These are phyloP conservation scores for Atrichornis clamosus DNA, from an alignment of 2,113 vertebrate species.

Conservation along the genomic window DNA sequence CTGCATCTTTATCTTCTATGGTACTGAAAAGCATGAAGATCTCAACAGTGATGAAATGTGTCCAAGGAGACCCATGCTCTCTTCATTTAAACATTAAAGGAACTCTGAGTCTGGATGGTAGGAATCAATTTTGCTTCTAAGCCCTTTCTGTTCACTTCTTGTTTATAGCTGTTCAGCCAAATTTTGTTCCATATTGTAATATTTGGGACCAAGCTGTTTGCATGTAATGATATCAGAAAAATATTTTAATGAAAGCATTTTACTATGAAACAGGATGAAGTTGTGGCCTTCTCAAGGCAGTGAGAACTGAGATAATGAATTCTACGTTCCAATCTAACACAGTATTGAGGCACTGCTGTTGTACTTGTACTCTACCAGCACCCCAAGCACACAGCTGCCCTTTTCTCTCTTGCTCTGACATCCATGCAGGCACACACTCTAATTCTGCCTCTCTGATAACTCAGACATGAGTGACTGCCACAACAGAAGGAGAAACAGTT, in stretches of 20 bases:
- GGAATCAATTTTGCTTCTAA: background rate
- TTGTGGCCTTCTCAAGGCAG: background rate
- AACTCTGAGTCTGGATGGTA: conserved; percentile 74
- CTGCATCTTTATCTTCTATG: conserved; percentile 31
- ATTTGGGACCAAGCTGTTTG: background rate
- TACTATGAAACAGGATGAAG: background rate
- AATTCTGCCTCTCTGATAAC: background rate
- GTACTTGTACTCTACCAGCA: background rate
- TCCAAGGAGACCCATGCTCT: conserved; percentile 68
- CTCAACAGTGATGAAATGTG: conserved; percentile 82
- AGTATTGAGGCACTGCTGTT: too few relatives aligned
- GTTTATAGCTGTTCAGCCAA: background rate
- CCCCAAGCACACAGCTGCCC: background rate
- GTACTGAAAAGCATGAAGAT: conserved; percentile 75
- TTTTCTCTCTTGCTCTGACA: background rate
- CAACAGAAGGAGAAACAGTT: background rate
- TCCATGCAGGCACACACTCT: background rate
- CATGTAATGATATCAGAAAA: background rate
- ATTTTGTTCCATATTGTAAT: background rate
- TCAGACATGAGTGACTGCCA: background rate
- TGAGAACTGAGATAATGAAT: background rate
- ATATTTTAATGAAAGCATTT: background rate
- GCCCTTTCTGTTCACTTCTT: background rate
- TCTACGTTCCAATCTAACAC: background rate
- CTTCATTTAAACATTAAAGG: conserved; percentile 74